phyloP scores from a whole-genome alignment of 1,140 invertebrate genomes.

The Helicoverpa armigera region DNA sequence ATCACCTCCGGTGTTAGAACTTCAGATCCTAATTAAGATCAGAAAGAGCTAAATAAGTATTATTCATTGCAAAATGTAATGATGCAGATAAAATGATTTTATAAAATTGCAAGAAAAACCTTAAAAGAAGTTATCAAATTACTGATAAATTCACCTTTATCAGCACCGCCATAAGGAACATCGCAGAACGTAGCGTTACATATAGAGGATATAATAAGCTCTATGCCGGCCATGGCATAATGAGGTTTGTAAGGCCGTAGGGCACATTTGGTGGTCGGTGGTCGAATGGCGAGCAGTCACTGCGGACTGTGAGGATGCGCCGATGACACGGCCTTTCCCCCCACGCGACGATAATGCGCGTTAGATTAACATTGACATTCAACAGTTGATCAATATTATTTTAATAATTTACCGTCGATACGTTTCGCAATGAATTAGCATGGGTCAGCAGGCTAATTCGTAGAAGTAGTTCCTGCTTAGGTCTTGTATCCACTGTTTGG shows the following conservation, averaged over 20 bases:
- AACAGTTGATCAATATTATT: constrained; percentile 7
- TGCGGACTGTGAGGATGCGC: constrained; percentile 40
- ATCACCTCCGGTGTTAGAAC: background rate
- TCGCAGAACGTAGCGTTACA: constrained; percentile 80
- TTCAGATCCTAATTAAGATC: background rate
- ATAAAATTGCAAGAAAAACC: too few relatives aligned
- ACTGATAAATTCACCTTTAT: constrained; percentile 38
- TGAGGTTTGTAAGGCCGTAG: constrained; percentile 18
- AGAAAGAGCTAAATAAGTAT: background rate
- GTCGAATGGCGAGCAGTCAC: constrained; percentile 54
- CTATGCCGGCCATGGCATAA: constrained; percentile 73
- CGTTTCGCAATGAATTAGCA: constrained; percentile 10
- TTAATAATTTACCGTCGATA: background rate
- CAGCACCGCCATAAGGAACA: constrained; percentile 67
- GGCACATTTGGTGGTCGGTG: constrained; percentile 51
- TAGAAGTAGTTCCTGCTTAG: too few relatives aligned
- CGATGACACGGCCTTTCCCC: constrained; percentile 18
- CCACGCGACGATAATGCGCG: constrained; percentile 27
- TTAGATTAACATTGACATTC: constrained; percentile 41
- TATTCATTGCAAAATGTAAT: too few relatives aligned
- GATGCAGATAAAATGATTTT: too few relatives aligned
- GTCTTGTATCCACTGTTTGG: too few relatives aligned
- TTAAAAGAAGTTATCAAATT: too few relatives aligned
- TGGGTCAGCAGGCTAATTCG: background rate
- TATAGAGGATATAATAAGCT: constrained; percentile 77